phyloP scores from a whole-genome alignment of 37 sponge, comb jelly and placozoan species.

The Halisarca cf. caerulea region DNA sequence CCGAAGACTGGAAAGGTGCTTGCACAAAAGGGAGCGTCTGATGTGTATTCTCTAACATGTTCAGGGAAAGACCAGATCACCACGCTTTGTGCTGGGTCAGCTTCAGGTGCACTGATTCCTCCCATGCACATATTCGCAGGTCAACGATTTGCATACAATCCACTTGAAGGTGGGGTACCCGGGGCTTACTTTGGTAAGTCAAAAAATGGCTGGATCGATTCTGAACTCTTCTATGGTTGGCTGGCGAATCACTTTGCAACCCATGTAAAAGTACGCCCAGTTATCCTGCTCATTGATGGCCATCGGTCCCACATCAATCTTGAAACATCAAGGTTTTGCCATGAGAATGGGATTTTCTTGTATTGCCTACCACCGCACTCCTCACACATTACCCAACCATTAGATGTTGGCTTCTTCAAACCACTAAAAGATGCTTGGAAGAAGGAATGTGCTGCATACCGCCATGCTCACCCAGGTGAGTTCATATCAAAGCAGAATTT shows the following conservation, averaged over 20 bases:
- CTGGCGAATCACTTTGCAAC: constrained; percentile 47
- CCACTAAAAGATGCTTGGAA: background rate
- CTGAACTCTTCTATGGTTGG: constrained; percentile 59
- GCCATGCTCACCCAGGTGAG: background rate
- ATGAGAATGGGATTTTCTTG: background rate
- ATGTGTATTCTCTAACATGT: constrained; percentile 7
- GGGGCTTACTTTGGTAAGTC: constrained; percentile 38
- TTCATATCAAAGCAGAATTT: background rate
- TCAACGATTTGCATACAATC: constrained; percentile 36
- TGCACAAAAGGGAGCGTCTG: background rate
- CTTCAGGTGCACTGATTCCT: constrained; percentile 35
- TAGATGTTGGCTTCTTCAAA: constrained; percentile 22
- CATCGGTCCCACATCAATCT: constrained; percentile 15
- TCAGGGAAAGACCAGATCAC: constrained; percentile 47
- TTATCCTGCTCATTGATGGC: constrained; percentile 20
- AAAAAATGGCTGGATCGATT: constrained; percentile 31
- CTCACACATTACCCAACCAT: constrained; percentile 14
- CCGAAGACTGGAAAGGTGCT: constrained; percentile 27
- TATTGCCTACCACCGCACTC: constrained; percentile 35
- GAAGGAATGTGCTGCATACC: background rate
- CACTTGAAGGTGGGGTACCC: constrained; percentile 27
- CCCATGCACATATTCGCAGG: constrained; percentile 53
- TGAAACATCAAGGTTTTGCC: background rate
- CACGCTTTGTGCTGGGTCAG: constrained; percentile 32
- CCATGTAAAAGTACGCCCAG: constrained; percentile 12